Evolutionary conservation across 2,113 vertebrate genomes (phyloP).

Genomic region (Catharus minimus): DNA sequence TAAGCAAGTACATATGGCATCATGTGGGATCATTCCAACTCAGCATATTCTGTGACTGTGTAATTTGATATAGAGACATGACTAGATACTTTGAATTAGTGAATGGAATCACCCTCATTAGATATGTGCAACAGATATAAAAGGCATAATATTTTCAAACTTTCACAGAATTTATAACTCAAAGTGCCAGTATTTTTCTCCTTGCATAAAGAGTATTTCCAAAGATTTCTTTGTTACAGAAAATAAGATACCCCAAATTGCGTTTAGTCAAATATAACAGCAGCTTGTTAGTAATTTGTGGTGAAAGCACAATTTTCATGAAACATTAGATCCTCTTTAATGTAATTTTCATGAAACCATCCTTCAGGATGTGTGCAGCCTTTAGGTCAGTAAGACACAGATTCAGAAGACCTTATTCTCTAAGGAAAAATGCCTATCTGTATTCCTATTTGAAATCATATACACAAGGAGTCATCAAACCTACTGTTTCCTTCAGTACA

Average conservation of each 20-base stretch:
- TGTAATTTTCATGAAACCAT: slow-evolving; percentile 20
- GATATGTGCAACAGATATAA: background rate
- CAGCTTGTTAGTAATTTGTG: background rate
- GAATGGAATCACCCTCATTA: background rate
- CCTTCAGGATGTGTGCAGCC: background rate
- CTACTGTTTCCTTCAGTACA: background rate
- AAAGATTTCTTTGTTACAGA: background rate
- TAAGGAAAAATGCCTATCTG: background rate
- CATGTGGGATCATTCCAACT: background rate
- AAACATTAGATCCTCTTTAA: background rate
- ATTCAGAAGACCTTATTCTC: background rate
- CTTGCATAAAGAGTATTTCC: background rate
- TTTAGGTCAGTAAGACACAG: slow-evolving; percentile 15
- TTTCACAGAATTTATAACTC: background rate
- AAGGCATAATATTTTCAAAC: background rate
- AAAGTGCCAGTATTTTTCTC: background rate
- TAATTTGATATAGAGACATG: background rate
- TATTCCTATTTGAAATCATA: slow-evolving; percentile 1
- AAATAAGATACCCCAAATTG: background rate
- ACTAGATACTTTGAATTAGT: background rate
- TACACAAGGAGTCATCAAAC: background rate
- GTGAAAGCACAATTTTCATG: slow-evolving; percentile 6
- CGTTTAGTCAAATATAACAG: background rate
- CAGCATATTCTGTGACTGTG: background rate
- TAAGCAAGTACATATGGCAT: background rate